phyloP scores from a whole-genome alignment of 92 coral and sea anemone genomes.

The Paragorgia papillata region DNA sequence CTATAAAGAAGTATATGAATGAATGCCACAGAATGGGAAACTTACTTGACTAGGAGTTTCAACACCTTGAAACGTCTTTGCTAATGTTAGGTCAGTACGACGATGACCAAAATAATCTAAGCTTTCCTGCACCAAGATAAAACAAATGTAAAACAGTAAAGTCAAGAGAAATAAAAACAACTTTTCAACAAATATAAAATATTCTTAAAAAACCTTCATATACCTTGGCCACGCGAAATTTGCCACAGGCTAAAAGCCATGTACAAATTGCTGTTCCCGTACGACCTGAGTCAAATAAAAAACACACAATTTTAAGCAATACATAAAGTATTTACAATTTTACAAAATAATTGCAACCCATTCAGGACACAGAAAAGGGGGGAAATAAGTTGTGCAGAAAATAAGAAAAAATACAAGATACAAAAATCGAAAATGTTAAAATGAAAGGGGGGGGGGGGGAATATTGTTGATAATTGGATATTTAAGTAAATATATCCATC shows the following conservation, averaged over 20 bases:
- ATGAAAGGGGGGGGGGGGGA: too few relatives aligned
- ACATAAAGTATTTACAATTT: too few relatives aligned
- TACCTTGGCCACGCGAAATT: constrained; percentile 87
- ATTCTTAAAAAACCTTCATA: constrained; percentile 20
- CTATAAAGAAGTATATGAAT: too few relatives aligned
- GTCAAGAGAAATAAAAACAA: background rate
- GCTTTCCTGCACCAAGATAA: constrained; percentile 69
- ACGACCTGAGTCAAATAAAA: constrained; percentile 63
- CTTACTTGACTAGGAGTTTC: constrained; percentile 97
- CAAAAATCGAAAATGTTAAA: too few relatives aligned
- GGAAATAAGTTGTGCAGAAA: too few relatives aligned
- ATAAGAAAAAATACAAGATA: too few relatives aligned
- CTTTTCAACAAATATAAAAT: background rate
- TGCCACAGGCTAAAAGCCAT: constrained; percentile 91
- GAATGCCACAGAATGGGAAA: too few relatives aligned
- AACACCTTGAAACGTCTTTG: constrained; percentile 87
- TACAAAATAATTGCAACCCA: too few relatives aligned
- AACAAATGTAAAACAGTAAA: background rate
- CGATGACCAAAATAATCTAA: constrained; percentile 93
- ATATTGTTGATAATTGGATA: too few relatives aligned
- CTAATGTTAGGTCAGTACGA: constrained; percentile 90
- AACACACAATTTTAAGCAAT: background rate
- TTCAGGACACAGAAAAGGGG: background rate
- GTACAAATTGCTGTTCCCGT: constrained; percentile 98
- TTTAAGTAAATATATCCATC: too few relatives aligned